These are phyloP conservation scores for Tachuris rubrigastra DNA, from an alignment of 2,113 vertebrate genomes.

Conservation along the genomic window DNA sequence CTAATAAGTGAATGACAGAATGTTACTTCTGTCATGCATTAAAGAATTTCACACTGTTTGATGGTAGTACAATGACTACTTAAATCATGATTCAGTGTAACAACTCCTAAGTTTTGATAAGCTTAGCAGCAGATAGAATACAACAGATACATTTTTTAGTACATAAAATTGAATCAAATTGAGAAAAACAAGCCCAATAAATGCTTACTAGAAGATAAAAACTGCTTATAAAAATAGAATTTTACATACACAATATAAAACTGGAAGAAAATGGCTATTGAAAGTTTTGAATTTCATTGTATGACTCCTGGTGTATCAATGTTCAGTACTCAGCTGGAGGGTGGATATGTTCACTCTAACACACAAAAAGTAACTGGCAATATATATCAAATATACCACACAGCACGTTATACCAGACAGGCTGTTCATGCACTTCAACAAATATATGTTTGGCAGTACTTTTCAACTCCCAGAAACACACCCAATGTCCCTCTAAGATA, in stretches of 20 bases:
- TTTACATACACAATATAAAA: not conserved
- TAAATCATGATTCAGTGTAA: not conserved
- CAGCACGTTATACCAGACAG: not conserved
- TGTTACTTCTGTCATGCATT: not conserved
- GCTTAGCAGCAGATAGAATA: not conserved
- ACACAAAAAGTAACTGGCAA: not conserved
- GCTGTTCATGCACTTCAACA: not conserved
- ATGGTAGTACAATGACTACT: not conserved
- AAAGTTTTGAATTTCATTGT: not conserved
- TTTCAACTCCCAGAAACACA: not conserved
- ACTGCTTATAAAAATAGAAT: not conserved
- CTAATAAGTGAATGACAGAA: not conserved
- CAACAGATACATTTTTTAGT: not conserved
- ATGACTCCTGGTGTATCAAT: not conserved
- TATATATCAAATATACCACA: not conserved
- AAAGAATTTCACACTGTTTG: not conserved
- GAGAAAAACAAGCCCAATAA: not conserved
- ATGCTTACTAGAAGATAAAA: not conserved
- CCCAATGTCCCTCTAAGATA: not conserved
- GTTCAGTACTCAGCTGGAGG: not conserved
- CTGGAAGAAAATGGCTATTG: not conserved
- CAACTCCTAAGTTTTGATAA: not conserved
- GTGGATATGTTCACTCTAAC: not conserved
- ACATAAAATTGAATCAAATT: not conserved
- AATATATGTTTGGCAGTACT: not conserved